Evolutionary conservation across 1,140 invertebrate genomes (phyloP), one percentile per base, ranked within the genome.

Genomic region (Drosophila parvula): DNA sequence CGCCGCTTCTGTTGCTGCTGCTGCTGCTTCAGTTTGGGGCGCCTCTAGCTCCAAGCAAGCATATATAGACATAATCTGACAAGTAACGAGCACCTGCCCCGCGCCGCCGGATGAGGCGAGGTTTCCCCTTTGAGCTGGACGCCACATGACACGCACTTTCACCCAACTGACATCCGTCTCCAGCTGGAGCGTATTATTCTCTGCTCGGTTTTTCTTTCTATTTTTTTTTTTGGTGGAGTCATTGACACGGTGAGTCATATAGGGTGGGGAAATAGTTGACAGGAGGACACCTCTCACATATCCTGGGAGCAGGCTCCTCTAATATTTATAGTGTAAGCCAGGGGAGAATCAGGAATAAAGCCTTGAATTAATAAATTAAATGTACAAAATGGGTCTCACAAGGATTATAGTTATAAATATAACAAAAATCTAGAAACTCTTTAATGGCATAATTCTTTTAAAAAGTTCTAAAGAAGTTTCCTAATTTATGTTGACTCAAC

Each of bases 21-120:
- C 57, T 64, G 55, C 57, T 22, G 22, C 3, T 62, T 27, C 60
- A 60, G 59, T 63, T 59, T n/a, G n/a, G n/a, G 68, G 51, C 64
- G 12, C 28, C 32, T 32, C 48, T 28, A 32, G 12, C 45, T 47
- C 14, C 10, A 32, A 12, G 34, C 28, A 22, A 32, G 8, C 27
- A 55, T 12, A 30, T 14, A 30, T n/a, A 47, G 0, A 81, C 79
- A 88, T 89, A 88, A 88, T 88, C 83, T 88, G 83, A 88, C 83
- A 88, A 71, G 84, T 83, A 81, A 88, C 84, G 69, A 80, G 76
- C 77, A 77, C 64, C 83, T 83, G 67, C 57, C 64, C 40, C 53
- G 22, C 81, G 28, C 11, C 32, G 16, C 34, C 51, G 34, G 51
- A 36, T 55, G 34, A 38, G 51, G 14, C n/a, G 59, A 34, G 1